Evolutionary conservation across 1,140 invertebrate species (phyloP).

Genomic region (Oscheius sp.): DNA sequence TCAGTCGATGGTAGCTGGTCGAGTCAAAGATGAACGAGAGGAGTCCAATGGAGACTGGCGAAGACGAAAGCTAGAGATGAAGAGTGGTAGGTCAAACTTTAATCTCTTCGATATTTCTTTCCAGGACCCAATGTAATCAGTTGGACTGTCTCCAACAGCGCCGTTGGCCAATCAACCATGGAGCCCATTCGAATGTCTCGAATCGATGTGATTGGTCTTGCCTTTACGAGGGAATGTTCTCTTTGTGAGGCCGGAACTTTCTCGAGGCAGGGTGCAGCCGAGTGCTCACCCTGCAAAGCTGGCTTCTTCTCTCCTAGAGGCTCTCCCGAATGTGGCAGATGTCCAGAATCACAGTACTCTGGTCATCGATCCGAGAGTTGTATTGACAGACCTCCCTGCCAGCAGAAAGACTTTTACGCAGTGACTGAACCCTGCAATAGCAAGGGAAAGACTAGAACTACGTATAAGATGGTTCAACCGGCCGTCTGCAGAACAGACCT

Average conservation of each 20-base stretch:
- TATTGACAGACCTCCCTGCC: constrained; percentile 65
- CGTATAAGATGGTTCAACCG: constrained; percentile 67
- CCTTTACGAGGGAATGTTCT: constrained; percentile 68
- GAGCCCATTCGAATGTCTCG: constrained; percentile 50
- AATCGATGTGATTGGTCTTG: constrained; percentile 62
- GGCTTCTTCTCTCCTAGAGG: constrained; percentile 64
- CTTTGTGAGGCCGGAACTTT: constrained; percentile 67
- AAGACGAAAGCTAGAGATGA: constrained; percentile 42
- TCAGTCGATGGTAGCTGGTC: constrained; percentile 19
- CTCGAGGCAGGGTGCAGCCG: constrained; percentile 62
- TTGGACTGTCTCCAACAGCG: constrained; percentile 54
- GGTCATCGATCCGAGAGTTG: constrained; percentile 64
- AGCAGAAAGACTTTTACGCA: constrained; percentile 66
- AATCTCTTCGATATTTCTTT: neutral
- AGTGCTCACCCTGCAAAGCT: constrained; percentile 65
- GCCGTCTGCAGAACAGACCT: constrained; percentile 65
- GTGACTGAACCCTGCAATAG: constrained; percentile 35
- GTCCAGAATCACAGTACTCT: constrained; percentile 63
- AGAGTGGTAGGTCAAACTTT: neutral
- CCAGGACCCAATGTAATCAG: constrained; percentile 54
- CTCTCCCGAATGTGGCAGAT: constrained; percentile 63
- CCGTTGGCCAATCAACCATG: constrained; percentile 36
- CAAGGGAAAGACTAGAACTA: constrained; percentile 62
- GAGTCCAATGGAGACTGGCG: constrained; percentile 48
- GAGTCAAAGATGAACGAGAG: constrained; percentile 26